Base-by-base conservation (phyloP, 2,113 vertebrate species). In the Tachysurus vachellii region DNA sequence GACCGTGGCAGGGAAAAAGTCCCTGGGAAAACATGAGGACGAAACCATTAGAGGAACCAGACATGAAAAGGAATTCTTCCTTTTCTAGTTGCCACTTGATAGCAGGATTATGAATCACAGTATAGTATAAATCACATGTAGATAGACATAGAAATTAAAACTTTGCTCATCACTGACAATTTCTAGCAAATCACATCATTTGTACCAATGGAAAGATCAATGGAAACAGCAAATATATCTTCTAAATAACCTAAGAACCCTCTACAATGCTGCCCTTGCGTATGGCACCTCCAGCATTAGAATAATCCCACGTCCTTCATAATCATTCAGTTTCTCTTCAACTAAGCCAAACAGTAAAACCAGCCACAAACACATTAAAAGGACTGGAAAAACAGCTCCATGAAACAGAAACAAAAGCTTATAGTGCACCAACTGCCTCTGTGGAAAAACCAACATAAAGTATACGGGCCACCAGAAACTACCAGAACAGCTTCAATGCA, bases 331-430 rank as follows among this genome's bases (percentile, higher is more conserved):
- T 42, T 21, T 42, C 59, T 21, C 6, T 64, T 12, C 12, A 26
- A 42, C 42, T 0, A n/a, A 28, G 11, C 12, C 5, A 23, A 82
- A 44, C 19, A 26, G 13, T 16, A 77, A 77, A 77, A 14, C 47
- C 23, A 6, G 26, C 13, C 17, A 77, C 75, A 77, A 28, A 16
- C 3, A 10, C 28, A n/a, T 53, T 53, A 28, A 44, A 28, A 28
- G 42, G 3, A 28, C 70, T 62, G 57, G 81, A 71, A 89, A 84
- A 80, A 84, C 71, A 80, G 80, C 70, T 83, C 70, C 19, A 42
- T 31, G 28, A 86, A 28, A 84, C 57, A 21, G 68, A 13, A 64
- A 56, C 61, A 86, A 64, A 80, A 56, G 73, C 44, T 31, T 11
- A 85, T 16, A 36, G 21, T 61, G 14, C n/a, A 59, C 8, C 3